Conservation (phyloP, 37 sponge, comb jelly and placozoan genomes). For the Cladorhizidae sp. region DNA sequence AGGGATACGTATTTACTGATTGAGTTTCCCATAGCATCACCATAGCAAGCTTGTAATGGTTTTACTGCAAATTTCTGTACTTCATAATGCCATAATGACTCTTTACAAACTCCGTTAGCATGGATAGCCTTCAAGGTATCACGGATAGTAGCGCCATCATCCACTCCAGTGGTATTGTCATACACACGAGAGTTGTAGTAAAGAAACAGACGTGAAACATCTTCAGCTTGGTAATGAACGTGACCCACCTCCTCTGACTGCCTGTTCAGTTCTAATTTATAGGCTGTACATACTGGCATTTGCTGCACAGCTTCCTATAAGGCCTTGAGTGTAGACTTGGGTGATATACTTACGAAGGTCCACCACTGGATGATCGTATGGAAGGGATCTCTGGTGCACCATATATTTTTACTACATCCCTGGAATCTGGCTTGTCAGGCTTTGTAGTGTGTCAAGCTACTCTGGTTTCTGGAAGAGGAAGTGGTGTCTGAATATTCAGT, state of each 20-base stretch:
- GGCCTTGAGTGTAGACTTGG: conserved; percentile 1
- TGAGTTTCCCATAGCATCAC: background rate
- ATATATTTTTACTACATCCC: background rate
- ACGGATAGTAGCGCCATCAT: conserved; percentile 22
- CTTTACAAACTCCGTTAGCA: conserved; percentile 2
- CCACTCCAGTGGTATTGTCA: background rate
- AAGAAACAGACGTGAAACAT: conserved; percentile 25
- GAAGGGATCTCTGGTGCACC: background rate
- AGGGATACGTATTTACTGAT: conserved; percentile 5
- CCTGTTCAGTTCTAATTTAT: conserved; percentile 6
- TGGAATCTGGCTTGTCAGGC: background rate
- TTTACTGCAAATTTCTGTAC: background rate
- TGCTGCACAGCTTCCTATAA: conserved; percentile 16
- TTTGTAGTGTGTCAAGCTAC: too few relatives aligned
- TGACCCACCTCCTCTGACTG: background rate
- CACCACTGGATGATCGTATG: background rate
- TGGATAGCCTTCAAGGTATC: conserved; percentile 16
- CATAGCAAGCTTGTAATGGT: background rate
- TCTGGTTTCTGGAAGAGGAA: too few relatives aligned
- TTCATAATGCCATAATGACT: background rate
- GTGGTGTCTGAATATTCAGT: too few relatives aligned
- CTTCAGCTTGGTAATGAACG: too few relatives aligned
- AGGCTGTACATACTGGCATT: conserved; percentile 20
- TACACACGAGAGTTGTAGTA: conserved; percentile 18
- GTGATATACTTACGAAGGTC: conserved; percentile 2